These are phyloP conservation scores for Chouioia cunea DNA, from an alignment of 2,888 invertebrate genomes.

Conservation along the genomic window DNA sequence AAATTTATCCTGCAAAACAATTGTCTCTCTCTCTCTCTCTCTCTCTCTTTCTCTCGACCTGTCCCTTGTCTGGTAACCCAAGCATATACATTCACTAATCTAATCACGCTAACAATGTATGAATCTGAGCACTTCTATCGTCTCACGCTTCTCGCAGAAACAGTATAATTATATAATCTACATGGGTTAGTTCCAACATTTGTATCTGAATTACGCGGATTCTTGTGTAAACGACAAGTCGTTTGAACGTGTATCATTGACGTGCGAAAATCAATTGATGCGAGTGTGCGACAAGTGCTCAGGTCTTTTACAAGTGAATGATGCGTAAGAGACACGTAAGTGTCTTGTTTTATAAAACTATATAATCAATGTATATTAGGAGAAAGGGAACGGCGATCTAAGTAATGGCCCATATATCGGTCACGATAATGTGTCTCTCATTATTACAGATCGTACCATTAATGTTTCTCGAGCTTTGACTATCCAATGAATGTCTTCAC, in stretches of 20 bases:
- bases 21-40: constrained; percentile 45
- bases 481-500: constrained; percentile 8
- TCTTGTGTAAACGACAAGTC: no score
- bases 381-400: constrained; percentile 49
- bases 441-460: constrained; percentile 2
- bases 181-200: no score
- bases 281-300: constrained; percentile 27
- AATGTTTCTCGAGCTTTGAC: constrained; percentile 7
- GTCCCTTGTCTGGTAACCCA: constrained; percentile 49
- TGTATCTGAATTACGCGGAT: no score
- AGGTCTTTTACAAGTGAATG: constrained; percentile 38
- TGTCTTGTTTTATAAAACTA: constrained; percentile 60
- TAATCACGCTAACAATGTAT: constrained; percentile 25
- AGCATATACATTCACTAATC: constrained; percentile 41
- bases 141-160: no score
- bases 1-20: constrained; percentile 12
- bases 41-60: constrained; percentile 34
- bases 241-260: no score
- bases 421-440: constrained; percentile 20
- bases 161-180: no score
- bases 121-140: constrained; percentile 28
- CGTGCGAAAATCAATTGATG: no score
- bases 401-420: constrained; percentile 37
- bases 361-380: constrained; percentile 59
- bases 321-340: constrained; percentile 43